phyloP scores from a whole-genome alignment of 2,113 vertebrate genomes.

The Pithys albifrons region DNA sequence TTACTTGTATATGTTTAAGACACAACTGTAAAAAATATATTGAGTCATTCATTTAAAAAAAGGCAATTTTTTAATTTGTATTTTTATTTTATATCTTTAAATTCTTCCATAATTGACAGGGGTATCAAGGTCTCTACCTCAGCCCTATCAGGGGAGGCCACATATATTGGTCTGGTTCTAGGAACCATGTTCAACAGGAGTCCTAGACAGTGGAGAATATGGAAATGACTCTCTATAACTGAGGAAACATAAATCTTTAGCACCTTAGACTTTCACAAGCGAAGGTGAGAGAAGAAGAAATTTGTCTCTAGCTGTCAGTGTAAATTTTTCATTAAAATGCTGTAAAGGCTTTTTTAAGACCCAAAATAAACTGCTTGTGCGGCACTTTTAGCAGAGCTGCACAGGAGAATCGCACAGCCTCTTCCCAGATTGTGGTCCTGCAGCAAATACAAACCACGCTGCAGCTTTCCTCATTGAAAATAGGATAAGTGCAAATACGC shows the following conservation, averaged over 20 bases:
- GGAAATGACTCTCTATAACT: background rate
- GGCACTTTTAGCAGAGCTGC: slow-evolving; percentile 36
- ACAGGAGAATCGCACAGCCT: background rate
- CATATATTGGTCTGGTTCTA: background rate
- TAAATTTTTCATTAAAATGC: slow-evolving; percentile 54
- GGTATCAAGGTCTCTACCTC: background rate
- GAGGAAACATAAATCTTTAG: slow-evolving; percentile 24
- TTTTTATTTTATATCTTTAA: background rate
- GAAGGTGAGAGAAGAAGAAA: slow-evolving; percentile 36
- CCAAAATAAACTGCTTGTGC: slow-evolving; percentile 35
- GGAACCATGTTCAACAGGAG: background rate
- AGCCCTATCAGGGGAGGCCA: background rate
- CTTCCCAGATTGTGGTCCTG: background rate
- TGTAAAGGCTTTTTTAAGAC: slow-evolving; percentile 22
- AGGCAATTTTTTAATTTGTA: background rate
- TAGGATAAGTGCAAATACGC: slow-evolving; percentile 42
- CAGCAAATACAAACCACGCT: background rate
- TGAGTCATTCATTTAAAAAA: background rate
- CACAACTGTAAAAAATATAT: background rate
- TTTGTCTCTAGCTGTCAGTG: slow-evolving; percentile 36
- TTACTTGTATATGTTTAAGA: background rate
- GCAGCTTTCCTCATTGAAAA: slow-evolving; percentile 33
- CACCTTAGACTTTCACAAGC: background rate
- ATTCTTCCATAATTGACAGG: background rate
- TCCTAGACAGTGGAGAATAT: background rate